Base-by-base conservation (phyloP, 2,113 vertebrate species). In the Etia nguti region DNA sequence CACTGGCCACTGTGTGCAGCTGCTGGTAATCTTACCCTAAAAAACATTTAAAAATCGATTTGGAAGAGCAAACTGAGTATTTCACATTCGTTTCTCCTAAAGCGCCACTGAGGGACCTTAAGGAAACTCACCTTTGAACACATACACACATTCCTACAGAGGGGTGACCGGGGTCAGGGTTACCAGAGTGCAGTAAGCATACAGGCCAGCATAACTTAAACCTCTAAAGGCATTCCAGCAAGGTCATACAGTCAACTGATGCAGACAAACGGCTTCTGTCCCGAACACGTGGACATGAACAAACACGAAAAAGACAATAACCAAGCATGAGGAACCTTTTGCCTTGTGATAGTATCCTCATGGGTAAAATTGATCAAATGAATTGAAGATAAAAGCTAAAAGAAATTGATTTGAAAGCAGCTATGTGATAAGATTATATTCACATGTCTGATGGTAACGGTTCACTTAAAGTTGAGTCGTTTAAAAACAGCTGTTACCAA, bases 71-170 rank as follows among this genome's bases (percentile, higher is more conserved):
- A 77, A 34, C 46, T 52, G 46, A 77, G 18, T 50, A 77, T n/a
- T 65, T 59, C 20, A 41, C 3, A 22, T 41, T 2, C 0, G 86
- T 77, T 65, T 48, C 52, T 81, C 56, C 84, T 80, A 77, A 83
- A 81, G 62, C 2, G 48, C 41, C 81, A 57, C 52, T 1, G 8
- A 3, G 89, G 79, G 84, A 90, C 82, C 24, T 60, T 80, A 38
- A 1, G 2, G 70, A 87, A 88, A 84, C 86, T 83, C 89, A 81
- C 79, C 87, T 87, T 77, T 87, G 75, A 29, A 80, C 43, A 43
- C 81, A 46, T 38, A n/a, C 56, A 54, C 81, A 16, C 91, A 94
- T 91, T 92, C 91, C 90, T 83, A 11, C 54, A 31, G 54, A 11
- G 85, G 81, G 82, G 85, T 56, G 31, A 79, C 2, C 1, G 77